Evolutionary conservation across 2,797 vertebrate genomes (phyloP).

Genomic region (Lepilemur septentrionalis): DNA sequence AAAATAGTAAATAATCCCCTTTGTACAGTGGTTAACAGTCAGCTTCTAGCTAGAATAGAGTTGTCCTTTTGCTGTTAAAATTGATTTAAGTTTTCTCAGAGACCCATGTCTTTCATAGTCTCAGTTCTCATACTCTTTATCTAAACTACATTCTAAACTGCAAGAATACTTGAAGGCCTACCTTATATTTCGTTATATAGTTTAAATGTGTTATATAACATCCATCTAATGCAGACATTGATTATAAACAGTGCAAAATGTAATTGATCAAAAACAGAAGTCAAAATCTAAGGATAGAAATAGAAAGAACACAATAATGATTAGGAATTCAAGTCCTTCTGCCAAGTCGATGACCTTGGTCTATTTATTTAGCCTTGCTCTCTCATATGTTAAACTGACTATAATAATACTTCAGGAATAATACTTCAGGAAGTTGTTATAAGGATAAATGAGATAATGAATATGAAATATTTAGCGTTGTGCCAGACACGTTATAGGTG

Average conservation of each 20-base stretch:
- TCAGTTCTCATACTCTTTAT: background rate
- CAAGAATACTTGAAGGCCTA: background rate
- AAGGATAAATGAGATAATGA: background rate
- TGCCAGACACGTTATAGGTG: background rate
- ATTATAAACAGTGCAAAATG: conserved; percentile 47
- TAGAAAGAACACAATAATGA: conserved; percentile 8
- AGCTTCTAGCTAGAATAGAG: background rate
- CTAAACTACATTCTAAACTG: conserved; percentile 22
- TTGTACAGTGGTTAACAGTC: background rate
- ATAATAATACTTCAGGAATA: background rate
- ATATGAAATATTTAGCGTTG: conserved; percentile 24
- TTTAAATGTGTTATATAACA: background rate
- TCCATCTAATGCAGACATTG: background rate
- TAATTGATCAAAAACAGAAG: conserved; percentile 38
- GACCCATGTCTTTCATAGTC: background rate
- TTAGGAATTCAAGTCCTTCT: conserved; percentile 16
- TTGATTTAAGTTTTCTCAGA: background rate
- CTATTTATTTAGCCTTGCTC: conserved; percentile 18
- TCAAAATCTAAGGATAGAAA: background rate
- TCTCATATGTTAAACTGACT: background rate
- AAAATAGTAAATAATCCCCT: conserved; percentile 23
- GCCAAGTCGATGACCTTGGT: background rate
- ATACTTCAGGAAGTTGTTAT: conserved; percentile 6
- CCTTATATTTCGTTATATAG: conserved; percentile 11
- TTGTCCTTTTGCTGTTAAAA: conserved; percentile 13